Percentiles rank a stretch among this genome's conserved stretches.
Evolutionary conservation across 2,113 vertebrate genomes (phyloP).

Genomic region (Podarcis cretensis): DNA sequence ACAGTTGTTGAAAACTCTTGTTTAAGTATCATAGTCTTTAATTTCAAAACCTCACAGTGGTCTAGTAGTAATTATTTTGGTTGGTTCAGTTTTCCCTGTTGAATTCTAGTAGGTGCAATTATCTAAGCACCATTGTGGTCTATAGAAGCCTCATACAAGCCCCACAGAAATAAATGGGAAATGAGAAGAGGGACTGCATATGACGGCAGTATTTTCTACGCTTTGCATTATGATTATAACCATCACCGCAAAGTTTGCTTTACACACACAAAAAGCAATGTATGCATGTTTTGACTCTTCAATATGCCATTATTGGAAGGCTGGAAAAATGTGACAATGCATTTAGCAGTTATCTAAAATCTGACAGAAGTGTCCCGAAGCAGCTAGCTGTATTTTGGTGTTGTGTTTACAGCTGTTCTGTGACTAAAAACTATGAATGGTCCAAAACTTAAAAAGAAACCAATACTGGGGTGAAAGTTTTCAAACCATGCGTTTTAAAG

Average conservation of each 20-base stretch:
- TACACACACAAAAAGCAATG: neutral
- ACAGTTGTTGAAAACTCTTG: neutral
- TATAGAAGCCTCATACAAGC: neutral
- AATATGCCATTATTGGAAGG: fast-evolving
- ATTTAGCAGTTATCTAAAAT: fast-evolving
- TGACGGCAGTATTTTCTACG: neutral
- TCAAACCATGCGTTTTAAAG: neutral
- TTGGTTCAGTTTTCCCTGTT: neutral
- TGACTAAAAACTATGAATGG: neutral
- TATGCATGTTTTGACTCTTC: fast-evolving
- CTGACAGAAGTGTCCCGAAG: fast-evolving
- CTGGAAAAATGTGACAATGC: neutral
- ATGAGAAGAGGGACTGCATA: neutral
- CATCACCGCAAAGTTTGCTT: constrained; percentile 4
- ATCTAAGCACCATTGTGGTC: neutral
- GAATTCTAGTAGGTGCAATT: fast-evolving
- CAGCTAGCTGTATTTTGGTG: neutral
- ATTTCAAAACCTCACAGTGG: constrained; percentile 6
- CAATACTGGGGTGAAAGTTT: neutral
- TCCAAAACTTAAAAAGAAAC: neutral
- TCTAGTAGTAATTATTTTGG: neutral
- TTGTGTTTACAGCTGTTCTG: neutral
- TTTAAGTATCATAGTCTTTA: neutral
- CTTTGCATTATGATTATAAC: neutral
- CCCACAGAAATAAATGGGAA: neutral